Base-by-base conservation (phyloP, 2,888 invertebrate species). In the Rambutsinella grinnellia region DNA sequence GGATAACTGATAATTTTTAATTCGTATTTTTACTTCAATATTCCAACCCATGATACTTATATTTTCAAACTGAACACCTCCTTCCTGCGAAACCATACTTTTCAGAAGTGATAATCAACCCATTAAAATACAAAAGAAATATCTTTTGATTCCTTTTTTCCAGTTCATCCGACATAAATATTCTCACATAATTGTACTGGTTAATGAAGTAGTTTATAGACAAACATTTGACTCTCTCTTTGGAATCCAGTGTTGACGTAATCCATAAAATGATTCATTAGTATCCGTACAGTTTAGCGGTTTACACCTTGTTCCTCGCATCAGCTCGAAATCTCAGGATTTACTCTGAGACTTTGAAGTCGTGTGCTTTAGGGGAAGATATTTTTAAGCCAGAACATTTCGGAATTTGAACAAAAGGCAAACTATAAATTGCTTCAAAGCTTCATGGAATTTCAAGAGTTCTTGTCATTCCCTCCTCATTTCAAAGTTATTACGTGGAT, bases 191-290 rank as follows among this genome's bases (percentile, higher is more conserved):
- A 53, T 57, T n/a, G n/a, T n/a, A n/a, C n/a, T n/a, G n/a, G 57
- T 56, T 66, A 47, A 67, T 56, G 56, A 56, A 66, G 44, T 57
- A n/a, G 57, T 27, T 57, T 57, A 28, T 28, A 17, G 58, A 56
- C n/a, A 36, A 36, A 36, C 36, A 36, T 36, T 13, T 13, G 36
- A 8, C 13, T 36, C 13, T 36, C 36, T 13, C 13, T 13, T 36
- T 36, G 36, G 36, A 36, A n/a, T n/a, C n/a, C n/a, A n/a, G n/a
- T 66, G 23, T 56, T 44, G 44, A 54, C 46, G 46, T 58, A 72
- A 66, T 72, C 58, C 60, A 61, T 58, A 66, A 72, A 72, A 72
- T 72, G 60, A 61, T 66, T 66, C 72, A 61, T 66, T 72, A 72
- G 60, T 27, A 63, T 44, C 72, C 60, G 53, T 65, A 46, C 72